Base-by-base conservation (phyloP, 1,140 invertebrate genomes). In the Chelonus insularis region DNA sequence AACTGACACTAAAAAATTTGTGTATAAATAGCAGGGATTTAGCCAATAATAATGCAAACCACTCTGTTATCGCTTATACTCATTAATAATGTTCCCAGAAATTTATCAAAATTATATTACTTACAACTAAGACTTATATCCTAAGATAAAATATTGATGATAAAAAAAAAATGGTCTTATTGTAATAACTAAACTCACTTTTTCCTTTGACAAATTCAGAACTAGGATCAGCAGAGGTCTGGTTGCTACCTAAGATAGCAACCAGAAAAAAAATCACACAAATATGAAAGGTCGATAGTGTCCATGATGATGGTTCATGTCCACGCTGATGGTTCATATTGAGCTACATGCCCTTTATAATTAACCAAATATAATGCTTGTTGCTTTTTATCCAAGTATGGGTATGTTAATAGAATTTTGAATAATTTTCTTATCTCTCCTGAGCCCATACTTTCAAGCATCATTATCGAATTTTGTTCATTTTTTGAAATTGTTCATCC, bases 151-250 rank as follows among this genome's bases (percentile, higher is more conserved):
- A 52, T 60, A 32, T 36, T 59, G 16, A 59, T 47, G 18, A 59
- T n/a, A 20, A 14, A 12, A n/a, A 29, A 43, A 43, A 11, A 12
- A 43, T 6, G 41, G 0, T 1, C 4, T 20, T 14, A 16, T 18
- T 56, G 7, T n/a, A 18, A 21, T 29, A 5, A 20, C 11, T 6
- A 61, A 8, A 79, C 83, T 83, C 71, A 84, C 83, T 84, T 80
- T 83, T 84, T 64, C 82, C 82, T 73, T 83, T 84, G 72, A 84
- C 83, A 68, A 84, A 84, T 63, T 84, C 83, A 47, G 83, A 83
- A 60, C 74, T 80, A 68, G 78, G 72, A 57, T 82, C 80, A 55
- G 75, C 72, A n/a, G 67, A 65, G 37, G 75, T 78, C 72, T 77
- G 54, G 64, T 67, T 66, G 66, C 62, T 68, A 64, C 73, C 72